These are phyloP conservation scores for Blastomussa wellsi DNA, from an alignment of 92 coral and sea anemone species.

Conservation along the genomic window DNA sequence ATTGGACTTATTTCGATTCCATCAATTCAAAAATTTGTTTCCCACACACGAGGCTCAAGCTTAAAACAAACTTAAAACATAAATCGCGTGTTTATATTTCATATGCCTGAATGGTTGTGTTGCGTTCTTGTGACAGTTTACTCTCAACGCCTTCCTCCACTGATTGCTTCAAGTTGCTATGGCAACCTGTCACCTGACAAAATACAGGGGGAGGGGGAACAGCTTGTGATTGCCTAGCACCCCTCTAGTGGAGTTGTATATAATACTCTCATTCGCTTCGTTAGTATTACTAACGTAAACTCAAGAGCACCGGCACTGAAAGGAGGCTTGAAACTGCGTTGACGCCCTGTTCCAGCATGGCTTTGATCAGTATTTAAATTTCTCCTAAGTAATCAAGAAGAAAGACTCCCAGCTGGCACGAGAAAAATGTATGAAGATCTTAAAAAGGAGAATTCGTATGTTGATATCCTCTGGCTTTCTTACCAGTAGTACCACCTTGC, in stretches of 20 bases:
- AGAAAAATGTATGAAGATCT: not conserved
- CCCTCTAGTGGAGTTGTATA: not conserved
- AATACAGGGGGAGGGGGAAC: no score
- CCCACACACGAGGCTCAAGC: not conserved
- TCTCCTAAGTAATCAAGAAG: no score
- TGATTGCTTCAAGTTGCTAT: no score
- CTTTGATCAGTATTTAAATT: not conserved
- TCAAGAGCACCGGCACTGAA: no score
- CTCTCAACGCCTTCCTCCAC: not conserved
- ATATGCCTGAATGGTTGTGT: not conserved
- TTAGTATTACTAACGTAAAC: no score
- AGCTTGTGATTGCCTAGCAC: no score
- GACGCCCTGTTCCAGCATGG: not conserved
- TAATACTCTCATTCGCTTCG: not conserved
- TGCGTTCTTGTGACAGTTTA: not conserved
- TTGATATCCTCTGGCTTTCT: not conserved
- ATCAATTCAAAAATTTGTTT: not conserved
- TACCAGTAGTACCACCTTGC: not conserved
- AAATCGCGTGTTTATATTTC: not conserved
- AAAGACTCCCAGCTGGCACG: not conserved
- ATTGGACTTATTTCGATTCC: not conserved
- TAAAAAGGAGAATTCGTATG: not conserved
- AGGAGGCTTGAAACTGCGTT: not conserved
- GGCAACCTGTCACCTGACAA: no score
- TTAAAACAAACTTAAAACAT: not conserved